Percentiles rank a stretch among this genome's conserved stretches.
Evolutionary conservation across 2,797 vertebrate genomes (phyloP).

Genomic region (Hephaestus fuliginosus): DNA sequence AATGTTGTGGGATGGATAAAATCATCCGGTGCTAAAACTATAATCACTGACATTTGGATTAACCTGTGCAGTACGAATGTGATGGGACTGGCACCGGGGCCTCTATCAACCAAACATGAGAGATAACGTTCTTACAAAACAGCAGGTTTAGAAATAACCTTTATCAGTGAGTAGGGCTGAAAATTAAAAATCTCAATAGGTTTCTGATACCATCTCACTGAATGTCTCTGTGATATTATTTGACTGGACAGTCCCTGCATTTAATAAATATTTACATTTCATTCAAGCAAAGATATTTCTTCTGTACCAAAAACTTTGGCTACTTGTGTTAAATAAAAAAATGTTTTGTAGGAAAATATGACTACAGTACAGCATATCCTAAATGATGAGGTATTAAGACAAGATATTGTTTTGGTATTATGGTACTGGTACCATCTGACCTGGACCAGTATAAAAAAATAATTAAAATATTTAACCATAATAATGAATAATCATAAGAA

Average conservation of each 20-base stretch:
- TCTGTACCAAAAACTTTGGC: neutral
- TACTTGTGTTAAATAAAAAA: neutral
- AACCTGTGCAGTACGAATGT: neutral
- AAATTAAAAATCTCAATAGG: neutral
- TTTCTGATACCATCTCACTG: neutral
- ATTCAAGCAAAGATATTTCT: neutral
- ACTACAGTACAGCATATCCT: neutral
- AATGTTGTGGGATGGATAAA: neutral
- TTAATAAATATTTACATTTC: neutral
- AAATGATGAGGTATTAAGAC: neutral
- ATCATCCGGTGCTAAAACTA: neutral
- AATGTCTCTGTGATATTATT: neutral
- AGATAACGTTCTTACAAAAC: neutral
- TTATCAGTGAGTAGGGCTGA: neutral
- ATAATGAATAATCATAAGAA: no score
- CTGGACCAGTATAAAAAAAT: neutral
- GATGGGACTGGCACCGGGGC: neutral
- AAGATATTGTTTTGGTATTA: neutral
- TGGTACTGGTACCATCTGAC: neutral
- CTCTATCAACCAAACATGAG: neutral
- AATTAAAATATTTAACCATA: no score
- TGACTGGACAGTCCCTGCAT: neutral
- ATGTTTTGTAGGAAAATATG: no score
- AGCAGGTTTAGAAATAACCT: neutral
- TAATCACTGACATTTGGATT: neutral